These are phyloP conservation scores for Syrmaticus mikado DNA, from an alignment of 2,113 vertebrate genomes.

Conservation along the genomic window DNA sequence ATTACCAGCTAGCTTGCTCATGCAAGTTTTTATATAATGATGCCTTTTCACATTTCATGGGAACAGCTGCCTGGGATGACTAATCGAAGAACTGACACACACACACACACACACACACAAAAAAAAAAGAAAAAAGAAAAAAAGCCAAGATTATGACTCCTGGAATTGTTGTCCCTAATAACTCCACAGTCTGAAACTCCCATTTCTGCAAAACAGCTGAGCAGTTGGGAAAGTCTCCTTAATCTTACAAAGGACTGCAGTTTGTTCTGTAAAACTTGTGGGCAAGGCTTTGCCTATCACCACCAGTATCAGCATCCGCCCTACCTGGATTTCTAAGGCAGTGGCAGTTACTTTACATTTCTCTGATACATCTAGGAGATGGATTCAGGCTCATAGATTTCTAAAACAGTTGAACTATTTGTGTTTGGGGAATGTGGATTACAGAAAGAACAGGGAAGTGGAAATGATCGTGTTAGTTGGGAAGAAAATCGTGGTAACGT, in stretches of 20 bases:
- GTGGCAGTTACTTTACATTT: neutral
- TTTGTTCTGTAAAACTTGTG: neutral
- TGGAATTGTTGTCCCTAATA: neutral
- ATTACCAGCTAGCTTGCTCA: neutral
- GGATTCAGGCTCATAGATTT: neutral
- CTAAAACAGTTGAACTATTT: neutral
- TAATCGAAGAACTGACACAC: neutral
- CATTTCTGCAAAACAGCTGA: neutral
- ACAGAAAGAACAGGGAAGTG: neutral
- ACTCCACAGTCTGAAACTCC: neutral
- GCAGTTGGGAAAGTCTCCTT: neutral
- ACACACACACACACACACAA: too few relatives aligned
- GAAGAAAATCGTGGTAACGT: neutral
- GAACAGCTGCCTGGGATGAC: conserved; percentile 30
- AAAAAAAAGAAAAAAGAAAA: neutral
- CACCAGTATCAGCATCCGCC: neutral
- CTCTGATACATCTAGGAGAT: neutral
- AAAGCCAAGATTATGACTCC: neutral
- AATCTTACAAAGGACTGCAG: neutral
- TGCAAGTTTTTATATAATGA: neutral
- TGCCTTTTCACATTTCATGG: conserved; percentile 23
- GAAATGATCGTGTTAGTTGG: neutral
- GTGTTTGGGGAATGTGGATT: neutral
- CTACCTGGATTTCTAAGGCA: neutral
- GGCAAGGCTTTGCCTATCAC: neutral